Evolutionary conservation across 1,140 invertebrate species (phyloP).

Genomic region (Drosophila funebris): DNA sequence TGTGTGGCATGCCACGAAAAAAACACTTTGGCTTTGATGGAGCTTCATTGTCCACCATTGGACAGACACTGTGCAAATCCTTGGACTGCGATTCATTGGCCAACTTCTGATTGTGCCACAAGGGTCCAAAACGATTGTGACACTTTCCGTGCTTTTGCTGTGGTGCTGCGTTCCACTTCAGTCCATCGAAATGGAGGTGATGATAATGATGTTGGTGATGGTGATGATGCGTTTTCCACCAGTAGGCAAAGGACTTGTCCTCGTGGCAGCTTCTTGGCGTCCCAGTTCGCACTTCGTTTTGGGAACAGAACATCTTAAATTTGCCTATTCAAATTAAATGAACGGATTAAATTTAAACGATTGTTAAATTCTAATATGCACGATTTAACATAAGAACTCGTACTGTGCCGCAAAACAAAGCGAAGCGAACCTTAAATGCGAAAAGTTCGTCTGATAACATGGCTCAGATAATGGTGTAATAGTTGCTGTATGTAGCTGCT

Average conservation of each 20-base stretch:
- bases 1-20: slow-evolving; percentile 1
- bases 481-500: not conserved
- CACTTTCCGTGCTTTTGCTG: not conserved
- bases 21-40: not conserved
- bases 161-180: not conserved
- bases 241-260: not conserved
- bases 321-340: not conserved
- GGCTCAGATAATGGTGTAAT: not conserved
- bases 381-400: not conserved
- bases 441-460: slow-evolving; percentile 1
- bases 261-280: not conserved
- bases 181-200: not conserved
- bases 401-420: not conserved
- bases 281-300: not conserved
- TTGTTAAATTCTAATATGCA: not conserved
- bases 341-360: not conserved
- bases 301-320: not conserved
- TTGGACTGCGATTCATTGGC: not conserved
- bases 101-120: not conserved
- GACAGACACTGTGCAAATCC: not conserved
- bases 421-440: not conserved
- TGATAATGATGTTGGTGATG: not conserved
- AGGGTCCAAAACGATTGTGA: not conserved
- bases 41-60: not conserved
- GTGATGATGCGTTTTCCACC: not conserved